A percentile compares a stretch with the other conserved stretches of the same genome.
Evolutionary conservation across 92 coral and sea anemone species (phyloP).

Genomic region (Zoanthus solanderi): DNA sequence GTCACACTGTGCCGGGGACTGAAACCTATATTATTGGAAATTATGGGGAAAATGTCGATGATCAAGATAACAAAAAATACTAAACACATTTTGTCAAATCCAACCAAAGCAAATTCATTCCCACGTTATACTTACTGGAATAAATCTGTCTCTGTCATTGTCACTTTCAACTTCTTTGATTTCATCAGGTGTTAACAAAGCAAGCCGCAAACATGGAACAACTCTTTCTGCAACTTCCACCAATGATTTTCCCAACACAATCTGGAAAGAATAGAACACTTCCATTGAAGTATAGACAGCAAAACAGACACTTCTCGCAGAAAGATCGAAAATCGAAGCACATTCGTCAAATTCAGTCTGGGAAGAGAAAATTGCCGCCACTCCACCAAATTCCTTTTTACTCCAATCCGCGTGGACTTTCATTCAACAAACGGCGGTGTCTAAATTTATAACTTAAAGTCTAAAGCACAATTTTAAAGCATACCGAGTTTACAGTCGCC

Average conservation of each 20-base stretch:
- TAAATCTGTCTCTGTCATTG: constrained; percentile 88
- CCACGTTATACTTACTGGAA: constrained; percentile 76
- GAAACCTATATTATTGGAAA: too few species aligned
- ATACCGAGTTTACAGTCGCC: constrained; percentile 98
- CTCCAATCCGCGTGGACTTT: too few species aligned
- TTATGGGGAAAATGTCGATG: too few species aligned
- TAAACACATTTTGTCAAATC: too few species aligned
- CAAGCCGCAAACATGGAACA: constrained; percentile 78
- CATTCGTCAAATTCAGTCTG: too few species aligned
- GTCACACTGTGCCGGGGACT: too few species aligned
- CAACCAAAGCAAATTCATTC: not conserved
- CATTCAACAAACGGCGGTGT: too few species aligned
- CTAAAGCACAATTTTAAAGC: not conserved
- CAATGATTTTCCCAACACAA: constrained; percentile 83
- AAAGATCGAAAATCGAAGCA: too few species aligned
- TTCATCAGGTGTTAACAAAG: constrained; percentile 91
- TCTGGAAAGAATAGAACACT: constrained; percentile 47
- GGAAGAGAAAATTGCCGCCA: too few species aligned
- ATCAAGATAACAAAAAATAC: too few species aligned
- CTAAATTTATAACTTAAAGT: not conserved
- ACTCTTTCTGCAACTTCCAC: constrained; percentile 82
- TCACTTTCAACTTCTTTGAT: constrained; percentile 87
- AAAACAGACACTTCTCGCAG: not conserved
- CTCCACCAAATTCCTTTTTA: too few species aligned
- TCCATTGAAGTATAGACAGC: not conserved